A percentile compares a stretch with the other conserved stretches of the same genome.
Conservation (phyloP, 1,140 invertebrate genomes). For the Drosophila leontia region DNA sequence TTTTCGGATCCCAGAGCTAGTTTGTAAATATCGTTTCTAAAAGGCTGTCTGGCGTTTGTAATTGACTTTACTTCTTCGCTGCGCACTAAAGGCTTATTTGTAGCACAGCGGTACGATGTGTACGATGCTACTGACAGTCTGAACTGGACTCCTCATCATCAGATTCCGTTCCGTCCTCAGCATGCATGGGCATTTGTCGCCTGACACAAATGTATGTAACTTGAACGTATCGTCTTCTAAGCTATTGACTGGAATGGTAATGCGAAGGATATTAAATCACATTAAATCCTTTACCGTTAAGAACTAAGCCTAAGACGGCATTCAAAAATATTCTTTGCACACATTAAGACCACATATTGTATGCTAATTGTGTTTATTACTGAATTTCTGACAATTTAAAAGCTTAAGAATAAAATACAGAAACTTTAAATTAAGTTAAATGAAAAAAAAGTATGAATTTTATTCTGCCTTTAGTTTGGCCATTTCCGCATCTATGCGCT, state of each 20-base stretch:
- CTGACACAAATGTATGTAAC: neutral
- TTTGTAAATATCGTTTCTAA: constrained; percentile 16
- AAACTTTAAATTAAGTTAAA: neutral
- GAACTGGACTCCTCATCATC: constrained; percentile 57
- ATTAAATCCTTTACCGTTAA: neutral
- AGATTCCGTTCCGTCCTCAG: constrained; percentile 52
- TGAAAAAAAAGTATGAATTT: neutral
- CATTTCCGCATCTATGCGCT: constrained; percentile 69
- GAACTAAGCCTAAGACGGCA: neutral
- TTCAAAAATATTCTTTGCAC: neutral
- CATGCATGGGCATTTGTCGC: constrained; percentile 34
- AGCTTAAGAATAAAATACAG: neutral
- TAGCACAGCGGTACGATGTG: constrained; percentile 41
- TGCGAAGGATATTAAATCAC: neutral
- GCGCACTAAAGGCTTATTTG: constrained; percentile 23
- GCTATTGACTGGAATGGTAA: neutral
- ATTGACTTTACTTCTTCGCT: constrained; percentile 62
- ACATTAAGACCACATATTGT: neutral
- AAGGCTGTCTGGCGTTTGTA: constrained; percentile 49
- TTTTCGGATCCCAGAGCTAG: constrained; percentile 2
- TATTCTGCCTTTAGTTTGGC: constrained; percentile 45
- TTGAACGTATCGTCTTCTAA: neutral
- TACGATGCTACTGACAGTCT: constrained; percentile 38
- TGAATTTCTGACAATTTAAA: constrained; percentile 21
- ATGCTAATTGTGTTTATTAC: constrained; percentile 10